Evolutionary conservation across 2,113 vertebrate genomes (phyloP), one percentile per base, ranked within the genome.

Genomic region (Vanacampus margaritifer): DNA sequence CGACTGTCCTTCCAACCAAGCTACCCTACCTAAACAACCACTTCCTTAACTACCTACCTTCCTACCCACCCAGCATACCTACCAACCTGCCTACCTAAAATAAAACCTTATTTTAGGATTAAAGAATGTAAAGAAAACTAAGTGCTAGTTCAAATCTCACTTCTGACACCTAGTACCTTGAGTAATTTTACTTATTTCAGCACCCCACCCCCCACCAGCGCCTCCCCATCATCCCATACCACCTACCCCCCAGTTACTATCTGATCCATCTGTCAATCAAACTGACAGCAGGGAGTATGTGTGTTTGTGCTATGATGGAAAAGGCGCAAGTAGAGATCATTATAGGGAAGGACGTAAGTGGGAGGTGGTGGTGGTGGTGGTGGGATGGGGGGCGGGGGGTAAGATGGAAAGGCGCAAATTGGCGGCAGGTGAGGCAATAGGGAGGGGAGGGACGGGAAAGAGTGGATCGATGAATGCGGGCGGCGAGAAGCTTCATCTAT

Each of bases 401-500:
- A 78, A 75, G 73, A 69, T 23, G 39, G 69, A 79, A 65, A 32
- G 75, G 57, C 57, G 39, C 60, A 62, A 62, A 62, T 43, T 43
- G 60, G 60, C 9, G 60, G 39, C 60, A 62, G 60, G 60, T 43
- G 37, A 62, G 37, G 60, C 23, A 14, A 39, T 14, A 11, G 53
- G 4, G 41, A 50, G 57, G 26, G n/a, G 64, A 23, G 74, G 7
- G 7, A 68, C 23, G 16, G 51, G 28, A 41, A 35, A 43, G 60
- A 39, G 64, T 2, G 58, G 76, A 90, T 90, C 86, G 71, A 90
- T 88, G 64, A 57, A n/a, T 51, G 59, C 69, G 66, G 65, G 70
- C 65, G 77, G 71, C 67, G 81, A 68, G 75, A 87, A 57, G 85
- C 77, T 87, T 89, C 81, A 88, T 90, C 85, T 88, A 89, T 90